Evolutionary conservation across 2,888 invertebrate species (phyloP).

Genomic region (Tachina grossa): DNA sequence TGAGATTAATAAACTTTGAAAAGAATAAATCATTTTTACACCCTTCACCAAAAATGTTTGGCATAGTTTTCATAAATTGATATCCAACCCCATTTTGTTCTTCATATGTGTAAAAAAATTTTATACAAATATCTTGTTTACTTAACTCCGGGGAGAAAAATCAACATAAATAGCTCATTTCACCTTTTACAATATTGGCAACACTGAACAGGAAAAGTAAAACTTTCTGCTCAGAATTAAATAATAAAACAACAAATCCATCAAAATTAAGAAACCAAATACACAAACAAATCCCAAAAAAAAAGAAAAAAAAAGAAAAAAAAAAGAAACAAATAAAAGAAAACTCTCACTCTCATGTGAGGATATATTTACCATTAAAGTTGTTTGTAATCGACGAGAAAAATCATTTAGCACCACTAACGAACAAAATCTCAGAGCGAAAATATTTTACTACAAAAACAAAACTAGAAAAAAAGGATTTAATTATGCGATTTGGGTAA

Average conservation of each 20-base stretch:
- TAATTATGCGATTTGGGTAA: constrained; percentile 81
- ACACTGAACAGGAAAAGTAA: neutral
- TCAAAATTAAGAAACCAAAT: constrained; percentile 77
- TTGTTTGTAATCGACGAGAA: constrained; percentile 1
- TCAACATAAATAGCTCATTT: too few species aligned
- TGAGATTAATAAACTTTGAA: too few species aligned
- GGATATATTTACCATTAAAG: constrained; percentile 2
- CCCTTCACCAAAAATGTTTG: too few species aligned
- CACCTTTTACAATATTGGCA: neutral
- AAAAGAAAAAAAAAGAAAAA: neutral
- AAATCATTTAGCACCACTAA: constrained; percentile 12
- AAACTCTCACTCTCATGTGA: neutral
- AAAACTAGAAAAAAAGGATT: constrained; percentile 77
- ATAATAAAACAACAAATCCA: constrained; percentile 76
- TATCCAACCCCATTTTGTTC: too few species aligned
- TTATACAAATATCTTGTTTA: too few species aligned
- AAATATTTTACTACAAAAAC: neutral
- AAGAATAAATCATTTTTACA: too few species aligned
- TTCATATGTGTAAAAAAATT: too few species aligned
- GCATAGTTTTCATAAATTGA: too few species aligned
- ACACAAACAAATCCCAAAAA: constrained; percentile 30
- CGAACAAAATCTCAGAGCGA: constrained; percentile 33
- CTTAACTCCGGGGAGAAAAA: too few species aligned
- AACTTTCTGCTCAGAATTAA: constrained; percentile 1
- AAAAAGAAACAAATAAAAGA: neutral